These are phyloP conservation scores for Limnothrissa miodon DNA, from an alignment of 2,113 vertebrate genomes.

Conservation along the genomic window DNA sequence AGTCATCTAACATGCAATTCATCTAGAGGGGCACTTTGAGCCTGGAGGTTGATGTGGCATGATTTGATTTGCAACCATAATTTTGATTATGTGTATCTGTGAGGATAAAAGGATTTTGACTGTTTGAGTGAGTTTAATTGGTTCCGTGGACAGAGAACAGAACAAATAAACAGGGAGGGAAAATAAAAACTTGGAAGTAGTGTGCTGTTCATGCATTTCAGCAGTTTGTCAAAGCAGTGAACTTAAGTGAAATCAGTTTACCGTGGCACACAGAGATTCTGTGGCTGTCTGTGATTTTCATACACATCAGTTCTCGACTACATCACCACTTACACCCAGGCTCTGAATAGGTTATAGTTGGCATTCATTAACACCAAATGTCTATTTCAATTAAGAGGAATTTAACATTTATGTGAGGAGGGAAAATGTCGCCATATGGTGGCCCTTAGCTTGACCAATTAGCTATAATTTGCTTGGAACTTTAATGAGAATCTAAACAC, in stretches of 20 bases:
- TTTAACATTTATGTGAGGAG: not conserved
- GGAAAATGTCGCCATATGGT: not conserved
- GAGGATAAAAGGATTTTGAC: not conserved
- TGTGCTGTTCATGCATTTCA: not conserved
- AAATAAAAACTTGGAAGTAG: not conserved
- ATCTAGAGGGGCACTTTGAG: not conserved
- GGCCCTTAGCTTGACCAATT: not conserved
- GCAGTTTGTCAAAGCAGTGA: not conserved
- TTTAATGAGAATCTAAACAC: not conserved
- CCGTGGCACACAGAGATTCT: not conserved
- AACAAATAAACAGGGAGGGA: slow-evolving; percentile 23
- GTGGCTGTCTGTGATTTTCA: not conserved
- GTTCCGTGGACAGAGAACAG: not conserved
- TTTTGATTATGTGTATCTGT: not conserved
- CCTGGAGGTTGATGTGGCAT: not conserved
- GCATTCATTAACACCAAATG: not conserved
- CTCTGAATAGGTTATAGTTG: not conserved
- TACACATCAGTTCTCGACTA: not conserved
- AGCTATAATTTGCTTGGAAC: not conserved
- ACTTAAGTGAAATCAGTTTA: not conserved
- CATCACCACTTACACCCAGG: not conserved
- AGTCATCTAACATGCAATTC: too few relatives aligned
- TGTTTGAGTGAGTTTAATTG: not conserved
- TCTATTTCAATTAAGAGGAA: not conserved
- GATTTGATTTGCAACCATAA: too few relatives aligned